Evolutionary conservation across 2,113 vertebrate species (phyloP).

Genomic region (Cyanocitta stelleri): DNA sequence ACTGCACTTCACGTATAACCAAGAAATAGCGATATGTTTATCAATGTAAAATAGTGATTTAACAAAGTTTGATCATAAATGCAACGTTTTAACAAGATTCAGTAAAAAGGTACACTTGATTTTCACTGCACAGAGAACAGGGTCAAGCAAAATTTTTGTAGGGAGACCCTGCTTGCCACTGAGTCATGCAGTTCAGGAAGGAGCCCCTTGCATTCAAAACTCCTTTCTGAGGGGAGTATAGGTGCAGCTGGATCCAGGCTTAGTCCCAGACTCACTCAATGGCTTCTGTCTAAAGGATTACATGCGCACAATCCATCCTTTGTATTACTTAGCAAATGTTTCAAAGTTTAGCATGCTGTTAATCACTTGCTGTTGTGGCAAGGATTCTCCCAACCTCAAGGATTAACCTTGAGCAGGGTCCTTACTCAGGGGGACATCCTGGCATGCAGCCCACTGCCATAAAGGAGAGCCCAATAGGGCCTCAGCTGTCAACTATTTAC

Average conservation of each 20-base stretch:
- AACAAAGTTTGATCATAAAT: not conserved
- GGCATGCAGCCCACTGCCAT: not conserved
- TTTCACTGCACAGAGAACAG: not conserved
- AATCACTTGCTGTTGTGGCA: not conserved
- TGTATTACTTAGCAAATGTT: not conserved
- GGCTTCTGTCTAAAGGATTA: not conserved
- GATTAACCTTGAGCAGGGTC: not conserved
- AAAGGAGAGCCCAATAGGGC: not conserved
- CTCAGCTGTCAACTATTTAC: not conserved
- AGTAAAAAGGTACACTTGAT: not conserved
- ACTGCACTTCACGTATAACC: not conserved
- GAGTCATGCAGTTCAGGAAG: not conserved
- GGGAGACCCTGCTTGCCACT: not conserved
- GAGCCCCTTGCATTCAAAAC: not conserved
- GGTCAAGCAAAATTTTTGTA: not conserved
- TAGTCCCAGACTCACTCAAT: not conserved
- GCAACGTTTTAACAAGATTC: not conserved
- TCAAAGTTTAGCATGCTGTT: not conserved
- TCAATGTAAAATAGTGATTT: not conserved
- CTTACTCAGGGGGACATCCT: not conserved
- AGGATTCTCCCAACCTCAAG: not conserved
- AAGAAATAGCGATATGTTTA: not conserved
- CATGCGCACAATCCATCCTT: not conserved
- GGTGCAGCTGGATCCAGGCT: not conserved
- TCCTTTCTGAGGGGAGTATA: not conserved